Conservation (phyloP, 2,113 vertebrate species). For the Gopherus evgoodei region DNA sequence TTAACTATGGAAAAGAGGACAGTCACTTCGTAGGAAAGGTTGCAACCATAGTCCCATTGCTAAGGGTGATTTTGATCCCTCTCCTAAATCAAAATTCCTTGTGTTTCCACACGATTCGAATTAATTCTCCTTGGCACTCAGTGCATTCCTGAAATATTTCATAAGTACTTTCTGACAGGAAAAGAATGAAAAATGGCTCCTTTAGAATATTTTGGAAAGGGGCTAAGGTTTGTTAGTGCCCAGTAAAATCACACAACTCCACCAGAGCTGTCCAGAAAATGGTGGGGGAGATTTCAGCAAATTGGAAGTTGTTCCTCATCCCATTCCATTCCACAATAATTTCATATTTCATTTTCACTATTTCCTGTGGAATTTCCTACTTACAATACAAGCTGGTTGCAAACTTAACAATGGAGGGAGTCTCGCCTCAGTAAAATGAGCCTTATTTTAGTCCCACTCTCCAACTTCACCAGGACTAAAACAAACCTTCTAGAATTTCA, state of each 20-base stretch:
- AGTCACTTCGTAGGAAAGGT: background rate
- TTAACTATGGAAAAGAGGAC: background rate
- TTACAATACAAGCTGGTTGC: background rate
- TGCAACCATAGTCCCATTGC: background rate
- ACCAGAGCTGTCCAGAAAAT: background rate
- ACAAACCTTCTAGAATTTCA: background rate
- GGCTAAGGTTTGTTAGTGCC: background rate
- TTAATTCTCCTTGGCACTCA: background rate
- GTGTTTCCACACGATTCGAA: background rate
- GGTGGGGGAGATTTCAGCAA: background rate
- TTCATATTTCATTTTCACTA: background rate
- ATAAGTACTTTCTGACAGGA: background rate
- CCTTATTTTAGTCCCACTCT: background rate
- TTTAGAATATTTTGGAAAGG: background rate
- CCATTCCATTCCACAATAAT: background rate
- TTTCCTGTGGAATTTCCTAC: background rate
- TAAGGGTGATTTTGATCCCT: background rate
- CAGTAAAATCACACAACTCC: background rate
- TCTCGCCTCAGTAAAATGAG: background rate
- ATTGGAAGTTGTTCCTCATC: background rate
- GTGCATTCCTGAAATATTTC: background rate
- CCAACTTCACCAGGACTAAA: background rate
- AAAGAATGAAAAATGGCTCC: background rate
- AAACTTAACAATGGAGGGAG: background rate
- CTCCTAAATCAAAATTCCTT: background rate